These are phyloP conservation scores for Chaetops frenatus DNA, from an alignment of 2,113 vertebrate genomes.

Conservation along the genomic window DNA sequence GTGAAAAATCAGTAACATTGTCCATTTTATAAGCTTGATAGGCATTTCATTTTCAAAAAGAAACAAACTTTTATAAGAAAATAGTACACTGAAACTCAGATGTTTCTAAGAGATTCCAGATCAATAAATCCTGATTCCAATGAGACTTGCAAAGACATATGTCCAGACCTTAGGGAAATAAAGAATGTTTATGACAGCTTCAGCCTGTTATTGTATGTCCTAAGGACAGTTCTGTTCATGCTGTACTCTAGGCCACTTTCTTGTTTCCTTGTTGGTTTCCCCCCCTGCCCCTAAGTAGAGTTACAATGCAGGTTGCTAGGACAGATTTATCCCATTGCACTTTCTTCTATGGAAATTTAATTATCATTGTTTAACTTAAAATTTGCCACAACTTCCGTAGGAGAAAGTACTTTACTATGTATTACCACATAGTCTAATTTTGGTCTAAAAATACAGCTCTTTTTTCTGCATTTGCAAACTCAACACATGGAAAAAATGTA, in stretches of 20 bases:
- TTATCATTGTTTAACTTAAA: background rate
- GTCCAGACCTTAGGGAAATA: background rate
- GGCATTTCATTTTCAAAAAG: background rate
- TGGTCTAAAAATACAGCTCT: background rate
- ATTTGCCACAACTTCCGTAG: background rate
- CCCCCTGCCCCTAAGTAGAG: fast-evolving
- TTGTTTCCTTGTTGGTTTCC: background rate
- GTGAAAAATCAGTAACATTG: background rate
- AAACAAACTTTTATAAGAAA: background rate
- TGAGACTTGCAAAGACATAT: background rate
- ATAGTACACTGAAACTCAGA: background rate
- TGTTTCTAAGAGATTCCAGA: background rate
- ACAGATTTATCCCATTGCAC: background rate
- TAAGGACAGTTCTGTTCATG: background rate
- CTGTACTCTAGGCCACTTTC: background rate
- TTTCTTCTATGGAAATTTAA: background rate
- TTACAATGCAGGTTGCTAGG: background rate
- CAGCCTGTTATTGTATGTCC: background rate
- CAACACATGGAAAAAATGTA: background rate
- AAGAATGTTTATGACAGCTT: background rate
- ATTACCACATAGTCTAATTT: background rate
- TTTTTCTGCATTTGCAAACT: background rate
- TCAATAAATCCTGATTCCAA: background rate
- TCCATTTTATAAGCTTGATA: background rate
- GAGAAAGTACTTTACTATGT: background rate